Evolutionary conservation across 2,888 invertebrate genomes (phyloP).

Genomic region (Monoplex corrugatus): DNA sequence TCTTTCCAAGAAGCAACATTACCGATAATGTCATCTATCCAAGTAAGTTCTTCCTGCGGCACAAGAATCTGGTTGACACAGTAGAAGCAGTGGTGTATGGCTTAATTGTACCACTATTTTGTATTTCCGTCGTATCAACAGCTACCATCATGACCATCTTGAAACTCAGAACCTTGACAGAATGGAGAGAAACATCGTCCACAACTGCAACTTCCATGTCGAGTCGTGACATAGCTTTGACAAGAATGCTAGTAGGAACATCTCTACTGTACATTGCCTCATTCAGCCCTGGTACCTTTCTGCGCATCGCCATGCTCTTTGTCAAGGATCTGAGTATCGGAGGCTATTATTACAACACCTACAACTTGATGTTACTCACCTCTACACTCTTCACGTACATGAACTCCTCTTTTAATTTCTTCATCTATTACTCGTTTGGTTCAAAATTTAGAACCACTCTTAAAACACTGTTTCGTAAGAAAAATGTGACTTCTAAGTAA

Average conservation of each 20-base stretch:
- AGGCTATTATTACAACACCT: not conserved
- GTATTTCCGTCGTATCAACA: not conserved
- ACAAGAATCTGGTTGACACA: not conserved
- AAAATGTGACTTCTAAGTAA: no score
- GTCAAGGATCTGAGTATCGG: not conserved
- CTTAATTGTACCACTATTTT: not conserved
- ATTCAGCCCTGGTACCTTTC: not conserved
- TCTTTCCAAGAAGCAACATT: not conserved
- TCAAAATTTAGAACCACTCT: not conserved
- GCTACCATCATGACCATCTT: not conserved
- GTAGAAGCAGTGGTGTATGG: not conserved
- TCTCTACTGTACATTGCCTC: not conserved
- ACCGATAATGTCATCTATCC: not conserved
- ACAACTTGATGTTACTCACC: not conserved
- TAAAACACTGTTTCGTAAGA: no score
- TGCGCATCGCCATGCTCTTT: not conserved
- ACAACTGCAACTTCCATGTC: not conserved
- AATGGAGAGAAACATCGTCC: not conserved
- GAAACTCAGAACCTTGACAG: not conserved
- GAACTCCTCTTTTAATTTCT: not conserved
- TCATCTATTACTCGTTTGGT: not conserved
- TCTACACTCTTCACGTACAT: not conserved
- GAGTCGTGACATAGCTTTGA: not conserved
- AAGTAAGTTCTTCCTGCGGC: not conserved
- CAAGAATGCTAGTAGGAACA: not conserved